A percentile compares a stretch with the other conserved stretches of the same genome.
Evolutionary conservation across 2,797 vertebrate species (phyloP).

Genomic region (Erpetoichthys calabaricus): DNA sequence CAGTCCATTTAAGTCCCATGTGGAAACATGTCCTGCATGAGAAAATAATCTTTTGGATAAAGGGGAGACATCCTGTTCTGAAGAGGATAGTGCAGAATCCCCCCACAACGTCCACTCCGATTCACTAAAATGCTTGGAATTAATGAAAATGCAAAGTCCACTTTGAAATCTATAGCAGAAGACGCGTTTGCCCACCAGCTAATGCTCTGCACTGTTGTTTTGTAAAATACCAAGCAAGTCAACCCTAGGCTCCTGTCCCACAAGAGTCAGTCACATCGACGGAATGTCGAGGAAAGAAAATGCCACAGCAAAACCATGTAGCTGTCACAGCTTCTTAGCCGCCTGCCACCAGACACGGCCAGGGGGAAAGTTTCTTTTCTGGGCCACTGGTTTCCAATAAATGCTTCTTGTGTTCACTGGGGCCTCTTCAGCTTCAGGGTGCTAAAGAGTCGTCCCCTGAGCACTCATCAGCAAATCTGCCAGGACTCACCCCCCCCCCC

Average conservation of each 20-base stretch:
- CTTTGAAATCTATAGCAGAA: slow-evolving; percentile 8
- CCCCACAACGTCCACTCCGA: background rate
- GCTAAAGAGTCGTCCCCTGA: slow-evolving; percentile 22
- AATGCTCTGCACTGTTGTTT: slow-evolving; percentile 1
- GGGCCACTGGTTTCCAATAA: slow-evolving; percentile 34
- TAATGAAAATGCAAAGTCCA: background rate
- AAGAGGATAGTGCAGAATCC: too few species aligned
- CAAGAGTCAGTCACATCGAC: slow-evolving; percentile 14
- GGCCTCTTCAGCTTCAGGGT: slow-evolving; percentile 16
- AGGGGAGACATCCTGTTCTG: too few species aligned
- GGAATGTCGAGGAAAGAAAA: slow-evolving; percentile 20
- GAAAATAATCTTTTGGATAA: too few species aligned
- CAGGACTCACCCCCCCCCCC: background rate
- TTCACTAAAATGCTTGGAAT: background rate
- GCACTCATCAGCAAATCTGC: slow-evolving; percentile 17
- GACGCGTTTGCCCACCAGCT: slow-evolving; percentile 14
- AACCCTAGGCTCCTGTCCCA: slow-evolving; percentile 23
- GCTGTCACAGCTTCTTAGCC: slow-evolving; percentile 46
- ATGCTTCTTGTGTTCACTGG: slow-evolving; percentile 29
- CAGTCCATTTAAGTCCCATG: too few species aligned
- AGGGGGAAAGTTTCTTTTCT: slow-evolving; percentile 43
- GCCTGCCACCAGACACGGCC: slow-evolving; percentile 35
- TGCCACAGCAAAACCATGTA: slow-evolving; percentile 43
- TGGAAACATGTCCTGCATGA: too few species aligned
- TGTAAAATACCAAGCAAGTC: slow-evolving; percentile 2